phyloP scores from a whole-genome alignment of 2,888 invertebrate species.

The Dorcus hopei region DNA sequence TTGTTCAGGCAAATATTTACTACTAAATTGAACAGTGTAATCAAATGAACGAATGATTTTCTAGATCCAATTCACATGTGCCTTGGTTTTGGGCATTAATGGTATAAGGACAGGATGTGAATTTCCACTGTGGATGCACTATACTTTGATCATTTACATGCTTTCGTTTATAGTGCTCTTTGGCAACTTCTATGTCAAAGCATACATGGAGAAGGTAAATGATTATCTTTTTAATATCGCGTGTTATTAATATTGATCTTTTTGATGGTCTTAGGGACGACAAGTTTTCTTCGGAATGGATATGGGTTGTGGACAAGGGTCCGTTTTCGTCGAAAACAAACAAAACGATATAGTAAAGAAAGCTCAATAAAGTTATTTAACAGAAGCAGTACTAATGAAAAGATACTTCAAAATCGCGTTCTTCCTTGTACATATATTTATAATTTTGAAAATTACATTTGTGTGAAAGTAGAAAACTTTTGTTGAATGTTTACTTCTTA shows the following conservation, averaged over 20 bases:
- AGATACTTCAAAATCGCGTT: not conserved
- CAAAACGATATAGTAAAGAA: conserved; percentile 15
- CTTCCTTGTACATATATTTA: not conserved
- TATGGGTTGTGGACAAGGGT: conserved; percentile 57
- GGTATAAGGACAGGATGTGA: conserved; percentile 79
- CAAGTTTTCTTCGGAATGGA: conserved; percentile 19
- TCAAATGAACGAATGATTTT: conserved; percentile 22
- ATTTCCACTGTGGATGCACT: conserved; percentile 89
- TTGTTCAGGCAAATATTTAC: too few relatives aligned
- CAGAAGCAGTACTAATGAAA: not conserved
- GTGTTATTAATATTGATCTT: not conserved
- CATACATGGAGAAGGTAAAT: conserved; percentile 70
- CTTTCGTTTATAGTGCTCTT: conserved; percentile 82
- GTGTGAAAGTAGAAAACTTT: too few relatives aligned
- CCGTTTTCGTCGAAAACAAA: conserved; percentile 52
- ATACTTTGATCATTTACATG: conserved; percentile 82
- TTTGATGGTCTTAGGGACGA: conserved; percentile 8
- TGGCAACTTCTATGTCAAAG: conserved; percentile 82
- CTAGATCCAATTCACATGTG: conserved; percentile 80
- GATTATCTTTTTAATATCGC: not conserved
- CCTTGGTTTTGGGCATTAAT: conserved; percentile 74
- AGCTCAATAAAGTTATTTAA: not conserved
- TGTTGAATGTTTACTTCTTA: too few relatives aligned
- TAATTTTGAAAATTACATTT: too few relatives aligned
- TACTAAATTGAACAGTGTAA: too few relatives aligned